phyloP scores from a whole-genome alignment of 2,113 vertebrate species.

The Scartelaos histophorus region DNA sequence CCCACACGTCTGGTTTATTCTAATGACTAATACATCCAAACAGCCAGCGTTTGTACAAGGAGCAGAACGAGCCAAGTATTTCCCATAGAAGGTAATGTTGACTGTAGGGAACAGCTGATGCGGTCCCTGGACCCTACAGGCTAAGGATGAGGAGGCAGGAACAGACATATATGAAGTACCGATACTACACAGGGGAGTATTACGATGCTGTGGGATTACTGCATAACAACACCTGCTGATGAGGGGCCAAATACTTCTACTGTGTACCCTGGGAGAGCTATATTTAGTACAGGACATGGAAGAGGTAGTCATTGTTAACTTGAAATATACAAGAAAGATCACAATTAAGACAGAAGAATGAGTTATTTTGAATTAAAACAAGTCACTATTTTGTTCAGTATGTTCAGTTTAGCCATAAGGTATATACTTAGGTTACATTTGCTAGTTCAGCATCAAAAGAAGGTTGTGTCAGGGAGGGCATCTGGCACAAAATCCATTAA shows the following conservation, averaged over 20 bases:
- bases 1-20: neutral
- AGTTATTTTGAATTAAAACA: neutral
- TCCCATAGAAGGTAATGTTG: constrained; percentile 32
- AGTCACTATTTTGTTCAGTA: too few species aligned
- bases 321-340: neutral
- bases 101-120: constrained; percentile 38
- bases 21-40: neutral
- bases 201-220: constrained; percentile 18
- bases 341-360: neutral
- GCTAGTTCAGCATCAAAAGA: too few species aligned
- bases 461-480: neutral
- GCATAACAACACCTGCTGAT: constrained; percentile 28
- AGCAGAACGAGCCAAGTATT: constrained; percentile 23
- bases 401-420: too few species aligned
- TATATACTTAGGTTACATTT: too few species aligned
- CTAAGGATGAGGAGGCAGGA: constrained; percentile 5
- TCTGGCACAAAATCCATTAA: neutral
- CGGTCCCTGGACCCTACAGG: constrained; percentile 8
- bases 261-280: constrained; percentile 22
- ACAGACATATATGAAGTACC: constrained; percentile 2
- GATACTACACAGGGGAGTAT: constrained; percentile 21
- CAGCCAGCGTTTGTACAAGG: constrained; percentile 11
- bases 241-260: constrained; percentile 23
- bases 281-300: constrained; percentile 29
- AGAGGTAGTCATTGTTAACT: neutral